Conservation (phyloP, 2,113 vertebrate species). For the Gymnorhina tibicen region DNA sequence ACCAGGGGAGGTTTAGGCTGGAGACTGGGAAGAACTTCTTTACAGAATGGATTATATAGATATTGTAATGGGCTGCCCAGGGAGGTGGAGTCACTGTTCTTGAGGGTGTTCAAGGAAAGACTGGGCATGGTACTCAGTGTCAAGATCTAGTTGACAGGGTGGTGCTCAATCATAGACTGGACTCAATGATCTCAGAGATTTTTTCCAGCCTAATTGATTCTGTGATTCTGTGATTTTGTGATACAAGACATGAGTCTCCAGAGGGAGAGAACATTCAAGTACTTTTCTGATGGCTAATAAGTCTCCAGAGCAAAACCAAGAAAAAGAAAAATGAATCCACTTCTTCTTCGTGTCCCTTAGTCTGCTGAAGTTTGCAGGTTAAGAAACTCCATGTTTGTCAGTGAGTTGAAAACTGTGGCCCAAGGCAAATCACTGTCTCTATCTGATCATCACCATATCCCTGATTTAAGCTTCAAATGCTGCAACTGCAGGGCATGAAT, state of each 20-base stretch:
- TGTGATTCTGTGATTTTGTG: background rate
- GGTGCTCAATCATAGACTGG: background rate
- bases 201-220: background rate
- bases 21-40: background rate
- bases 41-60: background rate
- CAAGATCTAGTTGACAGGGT: background rate
- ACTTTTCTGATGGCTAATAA: background rate
- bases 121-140: no score
- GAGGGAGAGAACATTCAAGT: background rate
- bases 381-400: background rate
- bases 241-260: background rate
- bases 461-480: background rate
- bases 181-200: background rate
- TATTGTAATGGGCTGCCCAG: background rate
- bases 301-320: background rate
- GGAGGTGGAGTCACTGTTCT: background rate
- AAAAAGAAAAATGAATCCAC: background rate
- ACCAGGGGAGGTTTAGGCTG: background rate
- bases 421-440: background rate
- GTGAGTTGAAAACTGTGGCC: background rate
- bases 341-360: background rate
- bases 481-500: conserved; percentile 1
- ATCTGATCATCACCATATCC: background rate
- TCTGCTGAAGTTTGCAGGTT: background rate
- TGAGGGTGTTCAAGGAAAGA: background rate